Base-by-base conservation (phyloP, 2,113 vertebrate genomes). In the Beaufortia kweichowensis region DNA sequence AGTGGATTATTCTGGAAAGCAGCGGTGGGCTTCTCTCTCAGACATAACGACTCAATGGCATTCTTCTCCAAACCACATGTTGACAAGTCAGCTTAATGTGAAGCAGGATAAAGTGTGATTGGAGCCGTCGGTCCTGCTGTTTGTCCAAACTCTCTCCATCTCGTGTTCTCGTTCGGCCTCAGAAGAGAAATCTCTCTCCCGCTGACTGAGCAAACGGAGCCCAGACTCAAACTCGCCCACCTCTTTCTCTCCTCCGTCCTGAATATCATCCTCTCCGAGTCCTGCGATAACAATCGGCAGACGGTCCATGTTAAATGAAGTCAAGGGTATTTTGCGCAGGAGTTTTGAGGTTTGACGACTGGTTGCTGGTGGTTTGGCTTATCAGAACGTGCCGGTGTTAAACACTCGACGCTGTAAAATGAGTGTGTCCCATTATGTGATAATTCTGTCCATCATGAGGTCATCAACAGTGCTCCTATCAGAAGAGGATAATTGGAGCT, bases 81-180 rank as follows among this genome's bases (percentile, higher is more conserved):
- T 77, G 82, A 86, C 84, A 78, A 79, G 78, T 78, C 76, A 78
- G 82, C 80, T 84, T 84, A 84, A 84, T 82, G 78, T 79, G 82
- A 82, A 77, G 82, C 65, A 71, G 68, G 79, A 84, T 80, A 81
- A 81, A 80, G 69, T 75, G 77, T 76, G 74, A 77, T 77, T 69
- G 77, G 60, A 61, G 69, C 68, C 64, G 78, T 77, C 75, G 75
- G 82, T 67, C 80, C 76, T 61, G 71, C 76, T 81, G 78, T 82
- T 82, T 71, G 61, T 69, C 74, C 80, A 77, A 78, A 72, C 65
- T 80, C 71, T 72, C 75, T 83, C 69, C 64, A 74, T 79, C 70
- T 68, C 64, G 56, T 24, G 28, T 70, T 74, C 69, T 31, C 61
- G 67, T 63, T 80, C 72, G 62, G 75, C 72, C 78, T 80, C 76